These are phyloP conservation scores for Dermatemys mawii DNA, from an alignment of 2,113 vertebrate genomes.

Conservation along the genomic window DNA sequence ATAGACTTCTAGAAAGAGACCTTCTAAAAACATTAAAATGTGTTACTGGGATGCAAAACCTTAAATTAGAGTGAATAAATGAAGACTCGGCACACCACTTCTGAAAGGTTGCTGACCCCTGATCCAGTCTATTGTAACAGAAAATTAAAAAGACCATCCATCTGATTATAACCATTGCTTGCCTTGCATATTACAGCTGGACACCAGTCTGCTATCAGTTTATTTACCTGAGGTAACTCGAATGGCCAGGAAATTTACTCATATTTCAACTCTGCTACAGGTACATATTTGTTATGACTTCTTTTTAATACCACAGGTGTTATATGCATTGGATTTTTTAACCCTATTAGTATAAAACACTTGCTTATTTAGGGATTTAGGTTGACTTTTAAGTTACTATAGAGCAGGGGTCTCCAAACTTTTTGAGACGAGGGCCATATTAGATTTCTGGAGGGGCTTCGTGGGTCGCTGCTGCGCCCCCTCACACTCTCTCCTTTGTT, in stretches of 20 bases:
- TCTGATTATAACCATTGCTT: slow-evolving; percentile 7
- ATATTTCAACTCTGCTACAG: slow-evolving; percentile 96
- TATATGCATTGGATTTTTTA: background rate
- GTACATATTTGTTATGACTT: slow-evolving; percentile 61
- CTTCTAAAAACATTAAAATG: no score
- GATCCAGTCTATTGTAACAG: background rate
- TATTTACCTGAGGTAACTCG: slow-evolving; percentile 95
- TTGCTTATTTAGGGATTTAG: background rate
- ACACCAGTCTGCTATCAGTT: slow-evolving; percentile 92
- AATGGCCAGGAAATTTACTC: slow-evolving; percentile 98
- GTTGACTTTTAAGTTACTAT: background rate
- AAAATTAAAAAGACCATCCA: background rate
- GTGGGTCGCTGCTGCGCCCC: no score
- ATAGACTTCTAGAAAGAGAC: no score
- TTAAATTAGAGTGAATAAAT: no score
- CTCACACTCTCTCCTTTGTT: no score
- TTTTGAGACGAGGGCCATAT: no score
- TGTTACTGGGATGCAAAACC: no score
- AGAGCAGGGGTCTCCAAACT: no score
- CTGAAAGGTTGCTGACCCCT: no score
- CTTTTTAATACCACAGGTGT: background rate
- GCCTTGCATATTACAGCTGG: slow-evolving; percentile 81
- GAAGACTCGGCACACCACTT: no score
- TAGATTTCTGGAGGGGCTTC: no score
- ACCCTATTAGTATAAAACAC: background rate